phyloP scores from a whole-genome alignment of 1,140 invertebrate genomes.

The Mamestra configurata region DNA sequence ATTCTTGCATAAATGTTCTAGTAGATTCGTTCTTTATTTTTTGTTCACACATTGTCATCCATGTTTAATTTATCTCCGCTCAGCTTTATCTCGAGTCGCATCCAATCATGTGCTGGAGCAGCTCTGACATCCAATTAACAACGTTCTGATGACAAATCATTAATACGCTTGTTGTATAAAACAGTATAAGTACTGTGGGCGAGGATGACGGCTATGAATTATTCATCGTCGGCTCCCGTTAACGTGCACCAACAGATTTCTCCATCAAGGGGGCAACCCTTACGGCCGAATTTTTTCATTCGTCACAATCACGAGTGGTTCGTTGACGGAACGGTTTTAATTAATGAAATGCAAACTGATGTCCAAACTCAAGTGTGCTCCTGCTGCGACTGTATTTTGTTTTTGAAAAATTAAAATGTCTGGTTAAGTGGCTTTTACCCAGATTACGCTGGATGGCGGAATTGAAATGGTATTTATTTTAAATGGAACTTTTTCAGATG shows the following conservation, averaged over 20 bases:
- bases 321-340: slow-evolving; percentile 45
- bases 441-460: neutral
- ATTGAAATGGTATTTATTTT: slow-evolving; percentile 1
- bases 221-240: slow-evolving; percentile 69
- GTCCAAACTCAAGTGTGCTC: slow-evolving; percentile 35
- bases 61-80: slow-evolving; percentile 22
- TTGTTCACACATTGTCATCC: slow-evolving; percentile 11
- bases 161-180: slow-evolving; percentile 31
- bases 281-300: slow-evolving; percentile 44
- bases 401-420: neutral
- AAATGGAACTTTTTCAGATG: too few species aligned
- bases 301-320: slow-evolving; percentile 38
- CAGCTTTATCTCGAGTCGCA: slow-evolving; percentile 8
- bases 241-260: slow-evolving; percentile 65
- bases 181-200: slow-evolving; percentile 38
- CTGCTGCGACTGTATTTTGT: slow-evolving; percentile 19
- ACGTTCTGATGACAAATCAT: slow-evolving; percentile 48
- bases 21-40: slow-evolving; percentile 11
- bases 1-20: neutral
- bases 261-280: slow-evolving; percentile 65
- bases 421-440: slow-evolving; percentile 31
- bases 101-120: slow-evolving; percentile 21
- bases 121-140: slow-evolving; percentile 46
- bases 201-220: slow-evolving; percentile 61
- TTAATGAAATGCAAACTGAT: slow-evolving; percentile 47